Conservation (phyloP, 2,113 vertebrate species). For the Panthera leo region DNA sequence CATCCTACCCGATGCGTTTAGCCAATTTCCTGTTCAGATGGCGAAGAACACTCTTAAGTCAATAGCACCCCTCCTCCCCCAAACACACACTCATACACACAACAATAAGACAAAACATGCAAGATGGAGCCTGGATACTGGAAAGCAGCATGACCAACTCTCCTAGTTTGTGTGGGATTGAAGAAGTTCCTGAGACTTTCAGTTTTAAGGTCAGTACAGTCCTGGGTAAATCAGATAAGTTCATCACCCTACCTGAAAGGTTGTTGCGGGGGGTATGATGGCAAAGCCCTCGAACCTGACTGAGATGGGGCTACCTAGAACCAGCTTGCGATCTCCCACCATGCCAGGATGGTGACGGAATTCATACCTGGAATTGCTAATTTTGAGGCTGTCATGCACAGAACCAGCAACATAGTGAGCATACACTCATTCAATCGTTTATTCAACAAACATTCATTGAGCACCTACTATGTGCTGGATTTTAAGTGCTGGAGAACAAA, state of each 20-base stretch:
- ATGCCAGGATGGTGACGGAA: background rate
- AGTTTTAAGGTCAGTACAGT: background rate
- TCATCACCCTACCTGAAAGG: background rate
- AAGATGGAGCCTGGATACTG: background rate
- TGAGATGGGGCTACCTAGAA: background rate
- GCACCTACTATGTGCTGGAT: background rate
- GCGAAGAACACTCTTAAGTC: background rate
- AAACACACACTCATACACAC: background rate
- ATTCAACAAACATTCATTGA: background rate
- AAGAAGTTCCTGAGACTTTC: background rate
- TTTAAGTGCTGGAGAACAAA: background rate
- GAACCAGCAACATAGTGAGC: background rate
- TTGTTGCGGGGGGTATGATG: background rate
- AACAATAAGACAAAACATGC: background rate
- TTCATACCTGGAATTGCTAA: background rate
- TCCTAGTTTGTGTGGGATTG: background rate
- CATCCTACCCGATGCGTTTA: background rate
- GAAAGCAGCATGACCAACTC: background rate
- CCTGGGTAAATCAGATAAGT: background rate
- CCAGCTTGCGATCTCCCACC: background rate
- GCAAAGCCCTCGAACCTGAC: background rate
- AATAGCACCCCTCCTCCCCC: rapidly evolving
- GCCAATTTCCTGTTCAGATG: background rate
- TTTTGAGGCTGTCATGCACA: background rate
- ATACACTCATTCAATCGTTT: background rate